These are phyloP conservation scores for Kuschelorhynchus macadamiae DNA, from an alignment of 2,888 invertebrate species.

Conservation along the genomic window DNA sequence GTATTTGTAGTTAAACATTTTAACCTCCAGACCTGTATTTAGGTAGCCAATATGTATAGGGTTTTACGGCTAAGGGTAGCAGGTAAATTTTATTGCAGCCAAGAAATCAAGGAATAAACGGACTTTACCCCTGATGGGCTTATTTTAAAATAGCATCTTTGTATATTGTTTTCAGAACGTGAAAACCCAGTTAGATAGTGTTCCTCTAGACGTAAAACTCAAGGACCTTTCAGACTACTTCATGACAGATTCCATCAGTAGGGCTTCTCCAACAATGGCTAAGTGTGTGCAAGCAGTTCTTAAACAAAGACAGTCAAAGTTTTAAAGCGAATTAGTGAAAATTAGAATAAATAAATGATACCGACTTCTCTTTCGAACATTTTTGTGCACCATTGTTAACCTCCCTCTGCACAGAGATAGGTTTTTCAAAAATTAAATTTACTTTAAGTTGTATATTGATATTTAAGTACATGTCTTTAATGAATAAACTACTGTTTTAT, in stretches of 20 bases:
- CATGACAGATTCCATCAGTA: conserved; percentile 97
- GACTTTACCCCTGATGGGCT: too few species aligned
- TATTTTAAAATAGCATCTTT: too few species aligned
- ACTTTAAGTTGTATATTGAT: conserved; percentile 41
- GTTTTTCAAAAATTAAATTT: conserved; percentile 4
- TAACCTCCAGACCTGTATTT: too few species aligned
- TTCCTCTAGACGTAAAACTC: conserved; percentile 79
- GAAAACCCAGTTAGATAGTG: conserved; percentile 60
- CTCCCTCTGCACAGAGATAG: conserved; percentile 17
- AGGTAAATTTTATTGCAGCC: too few species aligned
- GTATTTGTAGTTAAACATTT: too few species aligned
- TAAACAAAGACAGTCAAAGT: conserved; percentile 75
- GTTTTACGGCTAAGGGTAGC: too few species aligned
- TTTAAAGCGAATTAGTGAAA: conserved; percentile 47
- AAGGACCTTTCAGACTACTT: conserved; percentile 87
- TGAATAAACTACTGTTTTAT: conserved; percentile 11
- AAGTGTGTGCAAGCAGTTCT: conserved; percentile 94
- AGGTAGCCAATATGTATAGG: too few species aligned
- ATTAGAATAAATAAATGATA: conserved; percentile 14
- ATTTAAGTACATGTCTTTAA: conserved; percentile 21
- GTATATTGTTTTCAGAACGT: conserved; percentile 64
- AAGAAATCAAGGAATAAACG: too few species aligned
- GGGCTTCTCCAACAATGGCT: conserved; percentile 98
- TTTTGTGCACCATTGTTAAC: conserved; percentile 5
- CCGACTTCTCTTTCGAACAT: not conserved